Conservation (phyloP, 1,140 invertebrate species). For the Penaeus vannamei region DNA sequence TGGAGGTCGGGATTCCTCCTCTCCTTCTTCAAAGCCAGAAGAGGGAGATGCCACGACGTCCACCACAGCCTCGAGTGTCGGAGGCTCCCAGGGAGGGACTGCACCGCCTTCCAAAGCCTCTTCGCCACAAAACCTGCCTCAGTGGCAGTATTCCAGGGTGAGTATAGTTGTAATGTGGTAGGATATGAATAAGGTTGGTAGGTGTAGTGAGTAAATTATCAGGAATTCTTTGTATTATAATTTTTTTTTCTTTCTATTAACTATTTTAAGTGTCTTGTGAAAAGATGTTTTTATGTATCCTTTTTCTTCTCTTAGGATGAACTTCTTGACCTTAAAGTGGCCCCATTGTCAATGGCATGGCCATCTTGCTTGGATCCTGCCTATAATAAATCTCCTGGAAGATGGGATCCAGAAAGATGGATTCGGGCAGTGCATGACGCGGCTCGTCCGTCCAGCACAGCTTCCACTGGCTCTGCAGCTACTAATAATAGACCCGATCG, state of each 20-base stretch:
- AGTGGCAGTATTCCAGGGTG: conserved; percentile 54
- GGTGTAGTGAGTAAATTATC: too few species aligned
- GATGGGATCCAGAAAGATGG: conserved; percentile 62
- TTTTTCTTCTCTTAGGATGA: conserved; percentile 41
- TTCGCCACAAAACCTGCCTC: conserved; percentile 42
- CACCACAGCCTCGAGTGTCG: conserved; percentile 21
- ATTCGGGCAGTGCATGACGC: conserved; percentile 58
- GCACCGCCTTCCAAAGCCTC: conserved; percentile 41
- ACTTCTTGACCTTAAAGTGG: conserved; percentile 50
- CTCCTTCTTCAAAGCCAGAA: conserved; percentile 48
- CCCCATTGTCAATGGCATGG: conserved; percentile 58
- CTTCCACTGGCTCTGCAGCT: conserved; percentile 31
- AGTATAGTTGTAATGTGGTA: background rate
- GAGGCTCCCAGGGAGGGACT: conserved; percentile 28
- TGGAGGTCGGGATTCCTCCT: conserved; percentile 47
- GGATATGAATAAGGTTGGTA: background rate
- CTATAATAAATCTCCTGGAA: conserved; percentile 51
- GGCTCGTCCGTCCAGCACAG: conserved; percentile 56
- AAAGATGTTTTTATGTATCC: background rate
- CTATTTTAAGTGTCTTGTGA: too few species aligned
- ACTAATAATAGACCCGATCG: conserved; percentile 56
- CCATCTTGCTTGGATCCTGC: conserved; percentile 52
- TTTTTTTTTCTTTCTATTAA: too few species aligned
- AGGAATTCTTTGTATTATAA: background rate
- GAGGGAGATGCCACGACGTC: conserved; percentile 43